Evolutionary conservation across 30 jellyfish, hydroid and myxozoan species (phyloP), one percentile per base, ranked within the genome.

Genomic region (Clytia hemisphaerica): DNA sequence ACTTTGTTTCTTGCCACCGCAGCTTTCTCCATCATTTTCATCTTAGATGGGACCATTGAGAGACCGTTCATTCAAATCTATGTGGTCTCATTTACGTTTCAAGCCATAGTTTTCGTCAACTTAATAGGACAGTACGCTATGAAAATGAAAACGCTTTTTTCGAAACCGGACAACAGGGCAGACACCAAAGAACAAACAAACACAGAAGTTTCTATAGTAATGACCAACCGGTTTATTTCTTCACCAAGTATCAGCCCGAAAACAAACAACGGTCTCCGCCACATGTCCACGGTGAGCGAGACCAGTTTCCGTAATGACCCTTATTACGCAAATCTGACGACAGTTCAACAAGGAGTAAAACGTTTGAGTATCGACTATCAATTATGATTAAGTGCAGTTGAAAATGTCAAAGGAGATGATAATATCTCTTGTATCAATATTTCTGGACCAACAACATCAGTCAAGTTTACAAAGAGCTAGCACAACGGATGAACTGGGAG

Each of bases 401-500:
- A n/a, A n/a, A n/a, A n/a, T n/a, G n/a, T n/a, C n/a, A n/a, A n/a
- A n/a, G n/a, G n/a, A n/a, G n/a, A n/a, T n/a, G n/a, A n/a, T n/a
- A n/a, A n/a, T n/a, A n/a, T n/a, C n/a, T n/a, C n/a, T n/a, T n/a
- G n/a, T n/a, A n/a, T n/a, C n/a, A n/a, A n/a, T n/a, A n/a, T n/a
- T n/a, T n/a, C n/a, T n/a, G n/a, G n/a, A n/a, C n/a, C 29, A 22
- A 18, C n/a, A 2, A 2, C 15, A 53, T 66, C 63, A 65, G 48
- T 1, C 76, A 71, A 24, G 81, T 72, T 0, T 70, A 61, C 46
- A 37, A 75, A 21, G 81, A 71, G 33, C 24, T 84, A 6, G 87
- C 95, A 5, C 15, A n/a, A 28, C 44, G 29, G 57, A 69, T 61
- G 32, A 71, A 76, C 69, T 84, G 95, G 95, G 61, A 75, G 54